Evolutionary conservation across 2,797 vertebrate species (phyloP).

Genomic region (Notamacropus eugenii): DNA sequence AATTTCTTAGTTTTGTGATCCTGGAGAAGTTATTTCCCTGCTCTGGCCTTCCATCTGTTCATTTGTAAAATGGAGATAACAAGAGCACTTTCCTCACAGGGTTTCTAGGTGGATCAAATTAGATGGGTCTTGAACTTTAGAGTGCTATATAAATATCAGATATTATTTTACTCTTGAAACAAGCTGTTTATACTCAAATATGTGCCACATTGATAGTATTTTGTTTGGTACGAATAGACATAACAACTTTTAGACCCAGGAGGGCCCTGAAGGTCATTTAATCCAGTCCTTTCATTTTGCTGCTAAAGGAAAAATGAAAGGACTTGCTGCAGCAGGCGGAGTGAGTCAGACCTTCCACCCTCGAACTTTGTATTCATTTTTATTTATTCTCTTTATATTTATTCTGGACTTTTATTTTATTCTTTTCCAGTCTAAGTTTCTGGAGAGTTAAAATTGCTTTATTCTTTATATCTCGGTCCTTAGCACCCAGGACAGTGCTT

Average conservation of each 20-base stretch:
- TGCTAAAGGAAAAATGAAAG: neutral
- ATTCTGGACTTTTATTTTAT: neutral
- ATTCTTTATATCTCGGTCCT: neutral
- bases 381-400: neutral
- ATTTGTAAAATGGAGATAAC: neutral
- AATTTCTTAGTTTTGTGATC: neutral
- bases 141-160: neutral
- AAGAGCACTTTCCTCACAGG: neutral
- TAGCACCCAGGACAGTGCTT: neutral
- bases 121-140: neutral
- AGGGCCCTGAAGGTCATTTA: neutral
- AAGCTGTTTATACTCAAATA: neutral
- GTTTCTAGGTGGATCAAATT: neutral
- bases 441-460: neutral
- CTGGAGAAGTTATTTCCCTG: neutral
- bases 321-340: neutral
- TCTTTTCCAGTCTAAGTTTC: neutral
- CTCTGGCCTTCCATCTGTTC: neutral
- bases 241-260: neutral
- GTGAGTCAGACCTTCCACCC: neutral
- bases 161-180: neutral
- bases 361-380: neutral
- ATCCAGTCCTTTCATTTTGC: neutral
- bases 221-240: neutral
- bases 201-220: neutral